Conservation (phyloP, 2,888 invertebrate species). For the Trilocha varians region DNA sequence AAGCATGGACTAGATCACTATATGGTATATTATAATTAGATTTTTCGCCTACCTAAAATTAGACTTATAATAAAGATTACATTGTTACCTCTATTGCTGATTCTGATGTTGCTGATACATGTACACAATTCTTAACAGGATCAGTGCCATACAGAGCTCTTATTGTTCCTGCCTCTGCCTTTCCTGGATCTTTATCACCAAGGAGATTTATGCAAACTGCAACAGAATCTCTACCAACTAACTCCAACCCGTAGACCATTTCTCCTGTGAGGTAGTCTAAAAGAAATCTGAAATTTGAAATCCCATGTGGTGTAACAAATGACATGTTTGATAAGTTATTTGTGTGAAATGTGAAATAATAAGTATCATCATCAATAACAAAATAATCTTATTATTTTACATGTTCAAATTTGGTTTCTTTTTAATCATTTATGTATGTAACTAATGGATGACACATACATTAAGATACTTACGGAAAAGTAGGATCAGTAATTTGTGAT, state of each 20-base stretch:
- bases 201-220: constrained; percentile 71
- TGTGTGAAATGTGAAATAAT: too few relatives aligned
- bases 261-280: constrained; percentile 79
- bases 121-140: constrained; percentile 78
- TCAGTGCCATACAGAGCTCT: constrained; percentile 80
- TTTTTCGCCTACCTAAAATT: too few relatives aligned
- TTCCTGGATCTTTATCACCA: constrained; percentile 75
- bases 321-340: too few relatives aligned
- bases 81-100: constrained; percentile 68
- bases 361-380: too few relatives aligned
- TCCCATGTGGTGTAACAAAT: too few relatives aligned
- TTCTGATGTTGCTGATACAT: constrained; percentile 75
- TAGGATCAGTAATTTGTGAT: constrained; percentile 45
- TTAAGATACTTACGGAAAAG: constrained; percentile 76
- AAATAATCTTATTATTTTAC: too few relatives aligned
- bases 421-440: too few relatives aligned
- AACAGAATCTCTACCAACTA: constrained; percentile 81
- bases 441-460: too few relatives aligned
- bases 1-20: too few relatives aligned
- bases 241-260: constrained; percentile 79
- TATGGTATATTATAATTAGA: not conserved
- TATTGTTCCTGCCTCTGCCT: constrained; percentile 76
- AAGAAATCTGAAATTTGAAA: constrained; percentile 55
- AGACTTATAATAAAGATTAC: too few relatives aligned
- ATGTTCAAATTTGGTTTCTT: too few relatives aligned